Evolutionary conservation across 2,888 invertebrate species (phyloP), one percentile per base, ranked within the genome.

Genomic region (Plebejus argus): DNA sequence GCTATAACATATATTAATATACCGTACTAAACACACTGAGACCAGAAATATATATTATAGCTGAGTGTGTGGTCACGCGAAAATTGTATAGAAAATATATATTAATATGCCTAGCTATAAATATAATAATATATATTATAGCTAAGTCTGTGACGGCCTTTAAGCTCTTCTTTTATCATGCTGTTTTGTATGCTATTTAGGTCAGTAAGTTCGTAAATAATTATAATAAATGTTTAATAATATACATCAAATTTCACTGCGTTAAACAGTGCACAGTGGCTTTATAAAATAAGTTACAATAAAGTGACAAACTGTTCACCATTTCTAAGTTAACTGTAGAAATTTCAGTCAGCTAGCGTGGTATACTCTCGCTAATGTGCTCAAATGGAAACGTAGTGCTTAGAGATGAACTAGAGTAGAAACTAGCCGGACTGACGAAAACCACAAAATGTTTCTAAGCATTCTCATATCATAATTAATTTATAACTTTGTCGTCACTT

Each of bases 371-470:
- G 78, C 39, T 80, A 80, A 81, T 80, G 81, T 78, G 79, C 78
- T 76, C 80, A 77, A 81, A 79, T 78, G 80, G 78, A 77, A 78
- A 77, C 76, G 72, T 79, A 75, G 78, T 76, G 79, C 80, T 81
- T 79, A 80, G 79, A 79, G 81, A 81, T 80, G 79, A 81, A 80
- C 81, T 81, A 72, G 81, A 79, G 77, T 79, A 80, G 78, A 80
- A 81, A 81, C 77, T 78, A 77, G 78, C 78, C 78, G 80, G 78
- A 79, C 79, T 80, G 78, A 78, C 77, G 79, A 66, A 56, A 45
- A 76, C 79, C 79, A 77, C 80, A 76, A 79, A 80, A 80, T 80
- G 79, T 78, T 80, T 74, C 78, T 79, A 76, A 78, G 79, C 78
- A 80, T 81, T 76, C 78, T 77, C 79, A 80, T 80, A 79, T 79